phyloP scores from a whole-genome alignment of 1,140 invertebrate species.

The Drosophila sturtevanti region DNA sequence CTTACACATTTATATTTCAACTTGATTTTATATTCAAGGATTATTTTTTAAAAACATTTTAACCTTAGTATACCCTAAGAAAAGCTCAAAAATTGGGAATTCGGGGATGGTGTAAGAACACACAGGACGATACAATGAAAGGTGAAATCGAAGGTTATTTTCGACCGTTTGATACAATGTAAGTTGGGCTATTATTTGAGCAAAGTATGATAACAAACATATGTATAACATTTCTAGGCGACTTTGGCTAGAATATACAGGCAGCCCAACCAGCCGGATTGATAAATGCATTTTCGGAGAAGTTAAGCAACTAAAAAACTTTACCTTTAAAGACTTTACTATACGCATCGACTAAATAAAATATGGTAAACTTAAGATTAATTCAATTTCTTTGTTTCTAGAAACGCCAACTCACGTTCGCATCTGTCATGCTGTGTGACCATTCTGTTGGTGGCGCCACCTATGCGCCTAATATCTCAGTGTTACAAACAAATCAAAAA shows the following conservation, averaged over 20 bases:
- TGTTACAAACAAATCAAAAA: slow-evolving; percentile 8
- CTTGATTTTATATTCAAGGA: background rate
- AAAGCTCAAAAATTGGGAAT: slow-evolving; percentile 54
- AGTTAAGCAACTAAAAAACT: background rate
- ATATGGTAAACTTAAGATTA: background rate
- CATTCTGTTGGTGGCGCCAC: background rate
- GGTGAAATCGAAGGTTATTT: slow-evolving; percentile 52
- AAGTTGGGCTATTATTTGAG: background rate
- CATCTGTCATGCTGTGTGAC: background rate
- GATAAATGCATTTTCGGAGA: slow-evolving; percentile 57
- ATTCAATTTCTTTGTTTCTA: background rate
- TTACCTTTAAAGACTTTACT: slow-evolving; percentile 37
- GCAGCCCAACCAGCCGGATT: slow-evolving; percentile 68
- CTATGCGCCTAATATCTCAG: background rate
- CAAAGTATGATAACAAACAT: background rate
- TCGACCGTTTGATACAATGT: slow-evolving; percentile 57
- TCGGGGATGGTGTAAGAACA: slow-evolving; percentile 56
- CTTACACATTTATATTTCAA: background rate
- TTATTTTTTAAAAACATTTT: background rate
- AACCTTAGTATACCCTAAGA: slow-evolving; percentile 57
- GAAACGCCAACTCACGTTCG: background rate
- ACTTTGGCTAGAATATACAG: slow-evolving; percentile 55
- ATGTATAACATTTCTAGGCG: slow-evolving; percentile 38
- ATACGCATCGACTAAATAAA: slow-evolving; percentile 29
- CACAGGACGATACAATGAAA: slow-evolving; percentile 31